Evolutionary conservation across 2,888 invertebrate species (phyloP).

Genomic region (Camponotus fellah): DNA sequence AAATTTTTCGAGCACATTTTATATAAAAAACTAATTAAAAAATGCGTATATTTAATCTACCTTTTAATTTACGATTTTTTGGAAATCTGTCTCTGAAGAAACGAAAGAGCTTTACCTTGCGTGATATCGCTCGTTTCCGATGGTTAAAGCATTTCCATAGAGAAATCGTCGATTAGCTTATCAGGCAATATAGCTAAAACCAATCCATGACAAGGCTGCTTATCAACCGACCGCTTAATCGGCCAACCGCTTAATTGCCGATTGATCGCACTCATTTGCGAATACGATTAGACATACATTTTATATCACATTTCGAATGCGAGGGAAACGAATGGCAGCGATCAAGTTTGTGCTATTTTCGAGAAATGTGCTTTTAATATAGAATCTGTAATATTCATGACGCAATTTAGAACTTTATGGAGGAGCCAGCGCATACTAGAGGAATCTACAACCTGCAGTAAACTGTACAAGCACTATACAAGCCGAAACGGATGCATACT

Average conservation of each 20-base stretch:
- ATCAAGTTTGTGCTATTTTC: slow-evolving; percentile 75
- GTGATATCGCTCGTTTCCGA: slow-evolving; percentile 53
- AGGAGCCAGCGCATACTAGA: slow-evolving; percentile 67
- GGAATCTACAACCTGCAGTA: slow-evolving; percentile 26
- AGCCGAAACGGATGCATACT: not conserved
- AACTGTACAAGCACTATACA: not conserved
- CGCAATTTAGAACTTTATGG: slow-evolving; percentile 72
- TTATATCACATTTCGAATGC: slow-evolving; percentile 76
- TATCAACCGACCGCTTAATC: slow-evolving; percentile 70
- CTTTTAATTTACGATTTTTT: not conserved
- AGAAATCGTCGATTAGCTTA: slow-evolving; percentile 73
- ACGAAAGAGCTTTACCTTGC: slow-evolving; percentile 4
- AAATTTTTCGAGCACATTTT: not conserved
- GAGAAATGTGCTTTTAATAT: slow-evolving; percentile 81
- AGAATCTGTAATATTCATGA: slow-evolving; percentile 77
- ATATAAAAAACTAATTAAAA: not conserved
- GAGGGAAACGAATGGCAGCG: slow-evolving; percentile 64
- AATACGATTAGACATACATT: slow-evolving; percentile 66
- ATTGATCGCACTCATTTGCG: slow-evolving; percentile 67
- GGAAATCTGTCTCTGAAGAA: not conserved
- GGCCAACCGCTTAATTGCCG: slow-evolving; percentile 58
- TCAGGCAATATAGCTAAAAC: slow-evolving; percentile 62
- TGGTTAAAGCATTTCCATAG: slow-evolving; percentile 59
- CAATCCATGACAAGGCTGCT: slow-evolving; percentile 59
- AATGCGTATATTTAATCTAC: not conserved